phyloP scores from a whole-genome alignment of 2,888 invertebrate species.

The Slavum lentiscoides region DNA sequence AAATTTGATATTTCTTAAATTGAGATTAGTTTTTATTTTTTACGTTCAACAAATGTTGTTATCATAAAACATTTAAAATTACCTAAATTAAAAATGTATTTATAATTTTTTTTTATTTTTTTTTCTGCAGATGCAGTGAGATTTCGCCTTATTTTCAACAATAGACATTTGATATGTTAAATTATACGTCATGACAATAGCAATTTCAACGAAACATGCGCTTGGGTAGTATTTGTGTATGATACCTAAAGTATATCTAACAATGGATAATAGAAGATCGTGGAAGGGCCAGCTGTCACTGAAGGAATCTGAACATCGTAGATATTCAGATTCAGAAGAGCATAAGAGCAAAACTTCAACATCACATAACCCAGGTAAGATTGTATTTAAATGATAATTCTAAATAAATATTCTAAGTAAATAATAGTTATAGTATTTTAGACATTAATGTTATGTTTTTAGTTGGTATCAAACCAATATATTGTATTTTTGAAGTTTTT shows the following conservation, averaged over 20 bases:
- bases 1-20: not conserved
- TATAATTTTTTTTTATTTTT: too few species aligned
- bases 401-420: too few species aligned
- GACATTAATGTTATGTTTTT: too few species aligned
- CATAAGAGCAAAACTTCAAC: slow-evolving; percentile 55
- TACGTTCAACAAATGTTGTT: too few species aligned
- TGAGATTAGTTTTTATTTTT: too few species aligned
- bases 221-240: not conserved
- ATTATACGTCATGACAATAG: not conserved
- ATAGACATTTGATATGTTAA: not conserved
- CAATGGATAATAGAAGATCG: slow-evolving; percentile 48
- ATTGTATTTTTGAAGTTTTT: not conserved
- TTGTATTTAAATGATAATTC: not conserved
- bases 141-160: slow-evolving; percentile 9
- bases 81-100: too few species aligned
- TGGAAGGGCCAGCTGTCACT: slow-evolving; percentile 54
- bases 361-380: slow-evolving; percentile 55
- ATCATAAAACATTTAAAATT: too few species aligned
- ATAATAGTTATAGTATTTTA: too few species aligned
- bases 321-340: slow-evolving; percentile 58
- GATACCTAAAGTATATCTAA: not conserved
- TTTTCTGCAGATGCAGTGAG: slow-evolving; percentile 31
- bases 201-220: not conserved
- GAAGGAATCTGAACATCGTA: slow-evolving; percentile 56
- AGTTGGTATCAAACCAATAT: not conserved